These are phyloP conservation scores for Caenorhabditis briggsae DNA, from an alignment of 1,140 invertebrate species.

Conservation along the genomic window DNA sequence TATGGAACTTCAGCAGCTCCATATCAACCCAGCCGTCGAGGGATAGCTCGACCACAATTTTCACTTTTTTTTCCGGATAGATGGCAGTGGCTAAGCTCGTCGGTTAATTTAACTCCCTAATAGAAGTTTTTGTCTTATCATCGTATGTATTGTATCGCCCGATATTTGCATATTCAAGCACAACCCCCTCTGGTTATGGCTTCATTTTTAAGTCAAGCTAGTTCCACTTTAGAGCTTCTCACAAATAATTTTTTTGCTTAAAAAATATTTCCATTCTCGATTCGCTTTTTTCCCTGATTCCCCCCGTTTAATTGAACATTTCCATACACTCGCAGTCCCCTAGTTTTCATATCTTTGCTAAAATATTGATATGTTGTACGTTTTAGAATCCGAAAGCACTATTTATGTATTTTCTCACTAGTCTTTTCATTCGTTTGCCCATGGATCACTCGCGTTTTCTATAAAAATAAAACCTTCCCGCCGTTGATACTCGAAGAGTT, in stretches of 20 bases:
- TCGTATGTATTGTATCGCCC: not conserved
- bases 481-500: too few relatives aligned
- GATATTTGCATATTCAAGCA: not conserved
- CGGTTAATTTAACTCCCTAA: not conserved
- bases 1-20: conserved; percentile 43
- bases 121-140: not conserved
- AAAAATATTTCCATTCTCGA: not conserved
- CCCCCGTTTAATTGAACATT: not conserved
- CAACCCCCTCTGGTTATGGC: conserved; percentile 6
- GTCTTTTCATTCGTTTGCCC: not conserved
- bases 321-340: not conserved
- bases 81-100: not conserved
- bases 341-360: conserved; percentile 4
- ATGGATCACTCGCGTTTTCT: not conserved
- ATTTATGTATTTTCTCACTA: not conserved
- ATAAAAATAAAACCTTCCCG: conserved; percentile 26
- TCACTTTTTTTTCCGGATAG: not conserved
- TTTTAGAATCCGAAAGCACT: not conserved
- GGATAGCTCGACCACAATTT: not conserved
- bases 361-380: not conserved
- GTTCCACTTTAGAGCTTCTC: not conserved
- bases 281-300: conserved; percentile 1
- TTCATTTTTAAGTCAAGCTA: not conserved
- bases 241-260: not conserved
- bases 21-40: conserved; percentile 13